Percentiles rank a stretch among this genome's conserved stretches.
These are phyloP conservation scores for Micropoecilia bifurca DNA, from an alignment of 2,797 vertebrate species.

Conservation along the genomic window DNA sequence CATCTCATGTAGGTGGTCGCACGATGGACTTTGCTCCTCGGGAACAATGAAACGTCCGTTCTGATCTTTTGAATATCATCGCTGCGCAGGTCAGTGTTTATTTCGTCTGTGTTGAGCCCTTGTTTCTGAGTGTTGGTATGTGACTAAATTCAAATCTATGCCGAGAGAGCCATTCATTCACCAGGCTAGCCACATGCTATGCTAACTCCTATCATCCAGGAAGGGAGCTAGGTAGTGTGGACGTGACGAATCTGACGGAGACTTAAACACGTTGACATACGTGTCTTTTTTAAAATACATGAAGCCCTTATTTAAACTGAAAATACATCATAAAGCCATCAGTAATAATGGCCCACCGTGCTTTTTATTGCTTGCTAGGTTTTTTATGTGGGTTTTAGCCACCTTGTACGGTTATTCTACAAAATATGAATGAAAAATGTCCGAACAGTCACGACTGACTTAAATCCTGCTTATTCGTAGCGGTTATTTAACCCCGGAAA, in stretches of 20 bases:
- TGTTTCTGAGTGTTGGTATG: accelerated
- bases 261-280: not conserved
- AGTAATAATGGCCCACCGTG: not conserved
- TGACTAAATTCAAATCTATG: not conserved
- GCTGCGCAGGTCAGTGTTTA: constrained; percentile 36
- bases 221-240: constrained; percentile 49
- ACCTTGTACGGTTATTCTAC: not conserved
- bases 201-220: constrained; percentile 46
- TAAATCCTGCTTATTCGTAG: not conserved
- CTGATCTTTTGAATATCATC: constrained; percentile 29
- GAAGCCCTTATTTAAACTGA: too few relatives aligned
- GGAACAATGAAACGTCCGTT: constrained; percentile 31
- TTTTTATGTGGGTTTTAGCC: not conserved
- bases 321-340: accelerated
- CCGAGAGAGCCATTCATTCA: constrained; percentile 37
- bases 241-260: constrained; percentile 53
- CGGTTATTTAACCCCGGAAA: not conserved
- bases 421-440: not conserved
- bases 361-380: not conserved
- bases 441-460: too few relatives aligned
- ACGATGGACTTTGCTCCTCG: constrained; percentile 1
- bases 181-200: constrained; percentile 33
- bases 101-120: not conserved
- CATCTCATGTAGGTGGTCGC: constrained; percentile 10
- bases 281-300: not conserved